phyloP scores from a whole-genome alignment of 2,113 vertebrate species.

The Myotis brandtii region DNA sequence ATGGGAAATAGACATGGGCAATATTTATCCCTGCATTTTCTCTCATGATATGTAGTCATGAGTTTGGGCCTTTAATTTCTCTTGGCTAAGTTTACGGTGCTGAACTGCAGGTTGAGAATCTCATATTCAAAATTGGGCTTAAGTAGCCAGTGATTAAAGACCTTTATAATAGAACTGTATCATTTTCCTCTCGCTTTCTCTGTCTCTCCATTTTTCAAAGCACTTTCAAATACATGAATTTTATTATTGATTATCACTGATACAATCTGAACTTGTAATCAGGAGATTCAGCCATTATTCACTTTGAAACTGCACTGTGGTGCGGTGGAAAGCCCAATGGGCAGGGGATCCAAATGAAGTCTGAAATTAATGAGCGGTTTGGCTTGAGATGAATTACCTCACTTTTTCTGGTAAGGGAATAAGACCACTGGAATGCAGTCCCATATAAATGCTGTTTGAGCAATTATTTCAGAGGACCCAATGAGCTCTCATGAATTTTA shows the following conservation, averaged over 20 bases:
- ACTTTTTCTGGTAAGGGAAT: not conserved
- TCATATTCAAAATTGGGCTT: not conserved
- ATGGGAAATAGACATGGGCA: not conserved
- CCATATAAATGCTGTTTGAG: conserved; percentile 8
- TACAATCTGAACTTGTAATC: not conserved
- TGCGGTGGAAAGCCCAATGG: not conserved
- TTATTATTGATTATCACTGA: not conserved
- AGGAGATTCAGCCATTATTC: not conserved
- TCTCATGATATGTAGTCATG: not conserved
- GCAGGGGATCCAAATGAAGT: not conserved
- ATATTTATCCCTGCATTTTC: not conserved
- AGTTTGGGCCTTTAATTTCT: not conserved
- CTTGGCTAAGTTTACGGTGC: not conserved
- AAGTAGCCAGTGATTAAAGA: not conserved
- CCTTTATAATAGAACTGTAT: not conserved
- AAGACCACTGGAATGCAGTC: not conserved
- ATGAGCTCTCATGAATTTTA: not conserved
- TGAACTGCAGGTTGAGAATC: not conserved
- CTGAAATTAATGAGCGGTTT: not conserved
- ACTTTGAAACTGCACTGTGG: not conserved
- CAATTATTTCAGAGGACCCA: conserved; percentile 32
- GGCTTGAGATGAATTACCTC: not conserved
- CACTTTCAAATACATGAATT: not conserved
- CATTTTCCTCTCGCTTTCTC: not conserved
- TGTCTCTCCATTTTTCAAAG: not conserved